Evolutionary conservation across 2,888 invertebrate species (phyloP).

Genomic region (Andricus curvator): DNA sequence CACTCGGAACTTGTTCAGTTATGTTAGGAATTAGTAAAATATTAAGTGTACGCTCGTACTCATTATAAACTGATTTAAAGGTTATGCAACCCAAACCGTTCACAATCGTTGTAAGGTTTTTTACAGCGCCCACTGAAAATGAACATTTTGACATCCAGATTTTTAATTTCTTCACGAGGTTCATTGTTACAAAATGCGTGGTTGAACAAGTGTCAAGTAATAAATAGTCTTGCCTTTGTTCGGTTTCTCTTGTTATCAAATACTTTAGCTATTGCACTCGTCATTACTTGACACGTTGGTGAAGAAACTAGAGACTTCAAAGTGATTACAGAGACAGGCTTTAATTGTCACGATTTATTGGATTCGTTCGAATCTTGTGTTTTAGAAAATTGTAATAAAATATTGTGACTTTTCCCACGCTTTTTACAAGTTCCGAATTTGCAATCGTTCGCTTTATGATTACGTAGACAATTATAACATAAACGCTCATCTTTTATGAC

Average conservation of each 20-base stretch:
- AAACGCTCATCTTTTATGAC: background rate
- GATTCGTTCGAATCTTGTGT: constrained; percentile 3
- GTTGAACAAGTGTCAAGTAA: constrained; percentile 5
- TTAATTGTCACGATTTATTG: background rate
- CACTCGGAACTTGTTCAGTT: no score
- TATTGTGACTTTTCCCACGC: background rate
- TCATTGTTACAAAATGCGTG: no score
- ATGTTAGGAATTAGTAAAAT: no score
- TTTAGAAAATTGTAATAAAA: no score
- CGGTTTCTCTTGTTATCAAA: no score
- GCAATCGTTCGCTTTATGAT: background rate
- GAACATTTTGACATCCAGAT: no score
- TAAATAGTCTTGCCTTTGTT: background rate
- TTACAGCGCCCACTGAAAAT: no score
- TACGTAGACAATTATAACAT: background rate
- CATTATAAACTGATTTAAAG: background rate
- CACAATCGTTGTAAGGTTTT: background rate
- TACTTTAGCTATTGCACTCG: no score
- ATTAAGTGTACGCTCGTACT: background rate
- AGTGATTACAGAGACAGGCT: no score
- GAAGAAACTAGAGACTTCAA: no score
- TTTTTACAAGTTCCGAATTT: background rate
- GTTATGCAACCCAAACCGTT: background rate
- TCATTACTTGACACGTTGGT: no score
- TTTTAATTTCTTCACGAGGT: no score